Conservation (phyloP, 2,888 invertebrate genomes). For the Eristalis arbustorum region DNA sequence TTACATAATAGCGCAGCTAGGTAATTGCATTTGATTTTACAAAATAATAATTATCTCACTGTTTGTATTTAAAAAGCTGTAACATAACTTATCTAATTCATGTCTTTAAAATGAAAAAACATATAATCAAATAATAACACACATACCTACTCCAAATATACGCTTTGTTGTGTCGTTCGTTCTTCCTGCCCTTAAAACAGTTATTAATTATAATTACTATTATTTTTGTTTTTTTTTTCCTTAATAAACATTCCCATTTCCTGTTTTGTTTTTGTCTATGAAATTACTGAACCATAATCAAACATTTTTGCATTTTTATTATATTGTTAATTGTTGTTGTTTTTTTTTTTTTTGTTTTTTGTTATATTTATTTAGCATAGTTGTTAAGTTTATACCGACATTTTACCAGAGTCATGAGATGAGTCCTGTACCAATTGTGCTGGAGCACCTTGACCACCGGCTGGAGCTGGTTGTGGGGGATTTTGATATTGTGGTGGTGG, state of each 20-base stretch:
- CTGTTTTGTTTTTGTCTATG: conserved; percentile 48
- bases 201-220: conserved; percentile 43
- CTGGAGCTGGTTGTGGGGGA: conserved; percentile 81
- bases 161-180: conserved; percentile 19
- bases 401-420: conserved; percentile 71
- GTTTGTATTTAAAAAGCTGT: conserved; percentile 43
- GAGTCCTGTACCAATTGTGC: conserved; percentile 74
- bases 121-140: conserved; percentile 44
- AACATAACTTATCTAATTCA: conserved; percentile 61
- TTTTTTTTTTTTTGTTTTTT: no score
- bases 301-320: conserved; percentile 50
- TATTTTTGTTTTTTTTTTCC: conserved; percentile 22
- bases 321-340: conserved; percentile 35
- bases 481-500: conserved; percentile 80
- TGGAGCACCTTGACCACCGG: conserved; percentile 82
- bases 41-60: conserved; percentile 41
- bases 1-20: conserved; percentile 35
- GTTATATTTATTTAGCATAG: conserved; percentile 11
- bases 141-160: conserved; percentile 64
- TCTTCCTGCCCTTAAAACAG: conserved; percentile 41
- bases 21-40: conserved; percentile 31
- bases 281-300: conserved; percentile 68
- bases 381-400: conserved; percentile 65
- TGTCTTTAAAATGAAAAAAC: conserved; percentile 23
- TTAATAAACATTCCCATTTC: conserved; percentile 50